Conservation (phyloP, 1,140 invertebrate genomes). For the Drosophila pseudoananassae region DNA sequence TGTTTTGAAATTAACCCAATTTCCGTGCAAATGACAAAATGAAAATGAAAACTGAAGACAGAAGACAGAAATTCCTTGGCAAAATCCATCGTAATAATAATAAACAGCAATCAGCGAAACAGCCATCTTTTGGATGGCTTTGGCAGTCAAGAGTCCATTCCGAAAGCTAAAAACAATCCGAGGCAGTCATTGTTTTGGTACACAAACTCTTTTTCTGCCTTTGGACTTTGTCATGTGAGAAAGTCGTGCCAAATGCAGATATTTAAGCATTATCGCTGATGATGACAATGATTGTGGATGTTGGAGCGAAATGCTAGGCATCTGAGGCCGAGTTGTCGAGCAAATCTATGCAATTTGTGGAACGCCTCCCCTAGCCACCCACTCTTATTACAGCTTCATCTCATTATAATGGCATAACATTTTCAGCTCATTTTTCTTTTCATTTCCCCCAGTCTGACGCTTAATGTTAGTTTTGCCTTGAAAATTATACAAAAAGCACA, state of each 20-base stretch:
- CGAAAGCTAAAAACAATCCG: slow-evolving; percentile 31
- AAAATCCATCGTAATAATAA: slow-evolving; percentile 64
- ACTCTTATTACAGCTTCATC: slow-evolving; percentile 38
- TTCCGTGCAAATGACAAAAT: slow-evolving; percentile 50
- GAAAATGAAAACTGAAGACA: slow-evolving; percentile 36
- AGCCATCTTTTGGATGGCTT: slow-evolving; percentile 49
- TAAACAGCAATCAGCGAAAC: slow-evolving; percentile 65
- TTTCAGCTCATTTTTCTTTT: slow-evolving; percentile 41
- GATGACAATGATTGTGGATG: neutral
- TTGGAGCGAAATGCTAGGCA: slow-evolving; percentile 3
- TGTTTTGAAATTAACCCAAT: slow-evolving; percentile 53
- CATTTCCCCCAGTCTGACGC: neutral
- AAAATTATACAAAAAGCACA: slow-evolving; percentile 21
- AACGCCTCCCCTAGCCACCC: slow-evolving; percentile 19
- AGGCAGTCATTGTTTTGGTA: slow-evolving; percentile 61
- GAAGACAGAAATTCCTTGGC: slow-evolving; percentile 34
- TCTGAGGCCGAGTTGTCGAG: neutral
- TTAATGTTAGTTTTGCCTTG: slow-evolving; percentile 29
- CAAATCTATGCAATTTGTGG: slow-evolving; percentile 46
- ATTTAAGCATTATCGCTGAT: slow-evolving; percentile 41
- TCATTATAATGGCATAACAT: slow-evolving; percentile 51
- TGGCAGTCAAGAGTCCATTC: slow-evolving; percentile 26
- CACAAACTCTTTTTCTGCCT: slow-evolving; percentile 1
- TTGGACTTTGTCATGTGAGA: slow-evolving; percentile 65
- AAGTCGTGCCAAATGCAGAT: slow-evolving; percentile 77